phyloP scores from a whole-genome alignment of 2,797 vertebrate species.

The Etheostoma nigrum region DNA sequence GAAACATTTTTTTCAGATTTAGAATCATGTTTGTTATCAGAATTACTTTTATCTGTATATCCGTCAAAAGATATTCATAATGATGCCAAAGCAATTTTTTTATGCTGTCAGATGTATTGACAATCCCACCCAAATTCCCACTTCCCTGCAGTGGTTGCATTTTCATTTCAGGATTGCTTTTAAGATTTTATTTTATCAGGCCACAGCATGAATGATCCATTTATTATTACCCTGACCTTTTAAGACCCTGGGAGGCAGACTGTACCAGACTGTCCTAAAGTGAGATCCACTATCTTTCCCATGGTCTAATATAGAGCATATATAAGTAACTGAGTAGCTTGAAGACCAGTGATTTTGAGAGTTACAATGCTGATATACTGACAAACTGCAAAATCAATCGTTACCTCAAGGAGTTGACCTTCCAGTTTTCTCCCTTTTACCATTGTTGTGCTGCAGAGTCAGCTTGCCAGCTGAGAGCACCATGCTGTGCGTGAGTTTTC shows the following conservation, averaged over 20 bases:
- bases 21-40: background rate
- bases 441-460: slow-evolving; percentile 26
- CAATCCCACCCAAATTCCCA: background rate
- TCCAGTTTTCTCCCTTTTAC: slow-evolving; percentile 25
- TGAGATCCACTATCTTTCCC: slow-evolving; percentile 8
- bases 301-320: slow-evolving; percentile 10
- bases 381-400: slow-evolving; percentile 25
- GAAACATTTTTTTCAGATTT: background rate
- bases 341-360: background rate
- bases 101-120: slow-evolving; percentile 4
- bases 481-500: slow-evolving; percentile 13
- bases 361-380: slow-evolving; percentile 5
- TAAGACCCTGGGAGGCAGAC: slow-evolving; percentile 31
- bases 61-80: background rate
- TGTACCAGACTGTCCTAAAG: slow-evolving; percentile 27
- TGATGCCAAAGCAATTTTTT: slow-evolving; percentile 4
- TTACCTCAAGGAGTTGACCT: slow-evolving; percentile 32
- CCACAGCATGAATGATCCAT: slow-evolving; percentile 43
- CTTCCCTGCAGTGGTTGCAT: slow-evolving; percentile 8
- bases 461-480: slow-evolving; percentile 7
- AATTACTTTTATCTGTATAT: background rate
- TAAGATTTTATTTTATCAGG: slow-evolving; percentile 35
- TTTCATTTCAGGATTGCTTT: slow-evolving; percentile 48
- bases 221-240: slow-evolving; percentile 50
- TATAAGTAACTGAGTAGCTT: background rate